These are phyloP conservation scores for Latheticus oryzae DNA, from an alignment of 2,888 invertebrate genomes.

Conservation along the genomic window DNA sequence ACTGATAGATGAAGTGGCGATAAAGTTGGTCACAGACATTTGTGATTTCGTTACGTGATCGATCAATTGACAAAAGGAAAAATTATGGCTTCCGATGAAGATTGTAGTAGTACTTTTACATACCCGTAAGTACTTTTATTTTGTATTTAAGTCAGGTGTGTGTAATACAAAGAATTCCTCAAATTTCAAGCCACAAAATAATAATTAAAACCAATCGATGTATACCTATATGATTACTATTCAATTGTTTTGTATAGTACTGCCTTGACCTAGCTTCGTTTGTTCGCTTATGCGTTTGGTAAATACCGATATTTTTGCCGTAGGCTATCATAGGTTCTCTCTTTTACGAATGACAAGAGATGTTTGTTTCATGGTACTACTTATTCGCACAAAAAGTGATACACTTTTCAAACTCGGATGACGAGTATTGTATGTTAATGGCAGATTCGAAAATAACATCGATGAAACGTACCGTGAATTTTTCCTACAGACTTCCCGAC, in stretches of 20 bases:
- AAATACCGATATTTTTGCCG: too few species aligned
- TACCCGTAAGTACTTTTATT: constrained; percentile 61
- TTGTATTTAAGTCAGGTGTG: constrained; percentile 29
- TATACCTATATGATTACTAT: constrained; percentile 22
- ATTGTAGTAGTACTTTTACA: constrained; percentile 62
- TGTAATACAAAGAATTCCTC: constrained; percentile 23
- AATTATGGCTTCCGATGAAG: constrained; percentile 65
- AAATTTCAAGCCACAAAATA: constrained; percentile 15
- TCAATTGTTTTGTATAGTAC: constrained; percentile 48
- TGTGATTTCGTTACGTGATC: constrained; percentile 46
- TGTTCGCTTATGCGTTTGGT: too few species aligned
- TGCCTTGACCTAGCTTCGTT: constrained; percentile 60
- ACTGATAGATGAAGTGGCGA: constrained; percentile 50
- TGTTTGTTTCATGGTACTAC: too few species aligned
- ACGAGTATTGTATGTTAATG: constrained; percentile 26
- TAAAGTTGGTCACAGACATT: constrained; percentile 41
- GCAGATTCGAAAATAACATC: constrained; percentile 8
- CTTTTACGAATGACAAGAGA: too few species aligned
- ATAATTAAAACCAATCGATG: constrained; percentile 6
- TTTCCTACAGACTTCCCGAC: constrained; percentile 1
- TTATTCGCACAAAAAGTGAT: constrained; percentile 13
- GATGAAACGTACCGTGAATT: constrained; percentile 8
- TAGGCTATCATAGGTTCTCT: too few species aligned
- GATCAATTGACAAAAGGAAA: constrained; percentile 41
- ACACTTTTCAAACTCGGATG: constrained; percentile 16